These are phyloP conservation scores for Frieseomelitta varia DNA, from an alignment of 1,140 invertebrate genomes.

Conservation along the genomic window DNA sequence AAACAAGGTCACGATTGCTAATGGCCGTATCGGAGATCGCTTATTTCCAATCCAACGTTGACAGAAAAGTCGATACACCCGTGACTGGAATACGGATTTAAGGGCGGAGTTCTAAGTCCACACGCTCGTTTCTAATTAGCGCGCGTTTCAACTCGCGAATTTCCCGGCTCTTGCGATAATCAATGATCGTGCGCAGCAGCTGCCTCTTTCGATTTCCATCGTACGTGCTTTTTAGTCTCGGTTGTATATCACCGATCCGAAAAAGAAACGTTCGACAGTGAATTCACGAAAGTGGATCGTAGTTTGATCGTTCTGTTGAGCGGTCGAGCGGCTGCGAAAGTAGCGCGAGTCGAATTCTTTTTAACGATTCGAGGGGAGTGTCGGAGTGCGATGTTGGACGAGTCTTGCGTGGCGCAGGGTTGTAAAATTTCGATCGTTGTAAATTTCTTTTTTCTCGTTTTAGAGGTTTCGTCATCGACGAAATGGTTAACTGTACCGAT, in stretches of 20 bases:
- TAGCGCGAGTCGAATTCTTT: neutral
- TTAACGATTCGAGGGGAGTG: neutral
- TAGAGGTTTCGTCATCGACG: too few relatives aligned
- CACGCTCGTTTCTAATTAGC: neutral
- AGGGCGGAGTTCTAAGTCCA: neutral
- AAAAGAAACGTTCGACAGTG: neutral
- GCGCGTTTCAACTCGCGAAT: slow-evolving; percentile 4
- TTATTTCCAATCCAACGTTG: slow-evolving; percentile 15
- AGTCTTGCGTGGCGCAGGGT: neutral
- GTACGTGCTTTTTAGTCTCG: too few relatives aligned
- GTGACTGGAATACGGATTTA: slow-evolving; percentile 6
- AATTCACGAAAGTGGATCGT: neutral
- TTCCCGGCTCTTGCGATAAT: neutral
- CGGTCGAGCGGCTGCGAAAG: neutral
- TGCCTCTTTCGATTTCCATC: neutral
- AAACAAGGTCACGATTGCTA: slow-evolving; percentile 45
- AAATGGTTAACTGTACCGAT: neutral
- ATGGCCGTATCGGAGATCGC: slow-evolving; percentile 53
- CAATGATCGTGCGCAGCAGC: neutral
- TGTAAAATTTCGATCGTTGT: neutral
- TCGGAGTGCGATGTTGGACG: neutral
- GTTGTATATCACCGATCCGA: neutral
- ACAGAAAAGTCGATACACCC: slow-evolving; percentile 37
- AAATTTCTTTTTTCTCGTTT: neutral
- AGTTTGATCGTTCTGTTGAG: neutral